phyloP scores from a whole-genome alignment of 2,113 vertebrate species.

The Piaya cayana region DNA sequence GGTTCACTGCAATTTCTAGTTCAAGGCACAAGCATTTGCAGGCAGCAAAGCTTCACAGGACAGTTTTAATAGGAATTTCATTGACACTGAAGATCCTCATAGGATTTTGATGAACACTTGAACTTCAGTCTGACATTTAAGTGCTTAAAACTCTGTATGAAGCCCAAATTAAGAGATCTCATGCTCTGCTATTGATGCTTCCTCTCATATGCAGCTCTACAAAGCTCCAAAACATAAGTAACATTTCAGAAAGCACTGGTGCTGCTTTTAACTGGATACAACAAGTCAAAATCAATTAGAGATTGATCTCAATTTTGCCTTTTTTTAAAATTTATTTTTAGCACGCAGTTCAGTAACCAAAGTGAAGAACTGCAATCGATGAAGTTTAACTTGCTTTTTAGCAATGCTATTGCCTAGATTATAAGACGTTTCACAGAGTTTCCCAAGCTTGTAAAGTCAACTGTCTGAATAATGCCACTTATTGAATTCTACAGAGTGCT shows the following conservation, averaged over 20 bases:
- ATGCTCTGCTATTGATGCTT: constrained; percentile 14
- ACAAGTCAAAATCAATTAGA: constrained; percentile 67
- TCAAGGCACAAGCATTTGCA: background rate
- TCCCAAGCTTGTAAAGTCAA: background rate
- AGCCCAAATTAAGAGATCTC: constrained; percentile 52
- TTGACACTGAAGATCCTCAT: background rate
- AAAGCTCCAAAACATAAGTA: constrained; percentile 24
- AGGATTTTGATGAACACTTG: constrained; percentile 46
- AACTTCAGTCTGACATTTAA: constrained; percentile 59
- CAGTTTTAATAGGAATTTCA: constrained; percentile 12
- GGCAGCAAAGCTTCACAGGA: background rate
- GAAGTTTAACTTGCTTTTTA: background rate
- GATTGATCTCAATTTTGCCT: constrained; percentile 47
- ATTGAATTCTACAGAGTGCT: background rate
- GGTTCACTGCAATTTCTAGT: background rate
- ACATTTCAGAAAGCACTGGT: constrained; percentile 25
- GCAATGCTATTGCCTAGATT: background rate
- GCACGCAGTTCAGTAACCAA: constrained; percentile 28
- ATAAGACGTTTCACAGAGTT: background rate
- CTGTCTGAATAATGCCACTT: constrained; percentile 11
- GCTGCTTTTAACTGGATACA: constrained; percentile 49
- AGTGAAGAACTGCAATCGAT: constrained; percentile 21
- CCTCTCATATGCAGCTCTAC: background rate
- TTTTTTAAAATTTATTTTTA: constrained; percentile 51
- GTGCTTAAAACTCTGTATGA: constrained; percentile 45